Evolutionary conservation across 2,797 vertebrate species (phyloP), one percentile per base, ranked within the genome.

Genomic region (Sebastes nivosus): DNA sequence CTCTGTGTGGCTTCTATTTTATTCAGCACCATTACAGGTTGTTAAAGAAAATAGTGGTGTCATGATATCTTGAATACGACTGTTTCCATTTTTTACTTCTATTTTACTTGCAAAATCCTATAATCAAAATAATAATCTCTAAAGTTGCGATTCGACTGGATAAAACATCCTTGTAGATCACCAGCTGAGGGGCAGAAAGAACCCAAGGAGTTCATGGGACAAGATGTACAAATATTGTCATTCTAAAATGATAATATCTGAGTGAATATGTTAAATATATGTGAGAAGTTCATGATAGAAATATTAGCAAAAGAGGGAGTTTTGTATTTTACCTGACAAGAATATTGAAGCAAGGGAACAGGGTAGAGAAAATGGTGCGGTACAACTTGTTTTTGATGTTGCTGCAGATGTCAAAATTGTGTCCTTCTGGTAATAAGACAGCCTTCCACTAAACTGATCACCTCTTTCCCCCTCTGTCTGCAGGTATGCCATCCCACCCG

Each of bases 401-500:
- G 22, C 32, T 52, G 0, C 18, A 58, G 3, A 32, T 36, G 18
- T 63, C 34, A 52, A 29, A 72, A 55, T 30, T 20, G 18, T 72
- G 29, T 55, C 29, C 5, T 8, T 50, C 18, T 54, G 6, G 5
- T 38, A 58, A 29, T 11, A 11, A 29, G 4, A 30, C 2, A 42
- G 5, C 0, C 12, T 18, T 34, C 9, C 5, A 70, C 25, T 29
- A 24, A 79, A 63, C 36, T 55, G 14, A 75, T 61, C 8, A 27
- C 20, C 30, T 25, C 42, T 63, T 38, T 72, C 38, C 29, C 52
- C 10, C 22, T 77, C 46, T 86, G 24, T 87, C 81, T 89, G 58
- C 90, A 96, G 96, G 96, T 96, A 96, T 32, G 67, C 87, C 1
- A 42, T 96, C 80, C 95, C 96, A 71, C 96, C 96, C 18, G 96